These are phyloP conservation scores for Agapornis canus DNA, from an alignment of 2,797 vertebrate species.

Conservation along the genomic window DNA sequence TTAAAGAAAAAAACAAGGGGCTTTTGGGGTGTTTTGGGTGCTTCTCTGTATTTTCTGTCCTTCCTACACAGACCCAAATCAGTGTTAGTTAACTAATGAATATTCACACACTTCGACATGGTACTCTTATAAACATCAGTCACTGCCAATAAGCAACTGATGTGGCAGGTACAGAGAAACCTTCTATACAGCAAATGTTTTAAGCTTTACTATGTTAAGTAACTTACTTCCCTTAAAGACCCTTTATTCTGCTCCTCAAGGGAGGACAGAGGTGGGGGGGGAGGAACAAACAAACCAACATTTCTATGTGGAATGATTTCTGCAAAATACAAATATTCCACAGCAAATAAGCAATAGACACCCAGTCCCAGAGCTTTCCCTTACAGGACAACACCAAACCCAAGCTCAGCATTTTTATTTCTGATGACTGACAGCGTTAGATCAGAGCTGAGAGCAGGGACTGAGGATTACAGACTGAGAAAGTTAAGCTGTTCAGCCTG, in stretches of 20 bases:
- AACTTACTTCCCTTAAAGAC: not conserved
- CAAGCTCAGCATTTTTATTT: not conserved
- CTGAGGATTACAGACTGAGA: not conserved
- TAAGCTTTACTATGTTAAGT: not conserved
- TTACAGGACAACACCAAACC: rapidly evolving
- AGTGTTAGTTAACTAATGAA: not conserved
- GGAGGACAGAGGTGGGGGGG: not conserved
- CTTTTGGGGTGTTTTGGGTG: not conserved
- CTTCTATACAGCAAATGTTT: not conserved
- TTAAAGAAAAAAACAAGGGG: not conserved
- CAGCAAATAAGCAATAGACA: not conserved
- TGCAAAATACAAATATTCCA: not conserved
- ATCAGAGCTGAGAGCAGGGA: not conserved
- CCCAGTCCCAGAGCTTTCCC: not conserved
- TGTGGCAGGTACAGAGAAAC: rapidly evolving
- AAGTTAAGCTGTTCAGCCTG: not conserved
- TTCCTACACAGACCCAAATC: not conserved
- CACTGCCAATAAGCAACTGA: not conserved
- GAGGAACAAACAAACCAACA: not conserved
- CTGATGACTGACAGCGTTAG: rapidly evolving
- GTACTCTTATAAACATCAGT: not conserved
- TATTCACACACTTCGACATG: rapidly evolving
- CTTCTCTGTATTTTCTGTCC: not conserved
- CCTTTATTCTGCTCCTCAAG: not conserved
- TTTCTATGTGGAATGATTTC: not conserved